Evolutionary conservation across 2,888 invertebrate genomes (phyloP), one percentile per base, ranked within the genome.

Genomic region (Oconnorella tubifera): DNA sequence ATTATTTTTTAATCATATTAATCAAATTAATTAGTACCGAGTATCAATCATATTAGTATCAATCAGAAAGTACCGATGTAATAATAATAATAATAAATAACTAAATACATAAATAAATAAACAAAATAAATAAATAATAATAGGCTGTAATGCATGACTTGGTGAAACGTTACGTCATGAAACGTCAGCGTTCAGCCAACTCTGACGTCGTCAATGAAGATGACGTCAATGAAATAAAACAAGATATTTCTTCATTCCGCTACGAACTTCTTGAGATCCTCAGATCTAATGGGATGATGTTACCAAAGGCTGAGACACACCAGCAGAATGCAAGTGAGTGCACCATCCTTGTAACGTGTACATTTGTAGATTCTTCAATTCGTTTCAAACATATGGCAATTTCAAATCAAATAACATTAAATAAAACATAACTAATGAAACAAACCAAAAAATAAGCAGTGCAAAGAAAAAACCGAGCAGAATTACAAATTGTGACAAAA

Each of bases 161-260:
- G 75, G 96, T 98, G 62, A 88, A 96, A 57, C 89, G 98, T 29
- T 95, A 95, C 85, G 94, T 98, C 73, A 97, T 96, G 62, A 92
- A 94, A 71, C 93, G 96, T 83, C 97, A 97, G 83, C 87, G 95
- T 56, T 92, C 92, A 81, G 91, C 92, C 1, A 93, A 96, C 83
- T 90, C 91, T 76, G 94, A 97, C 82, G 97, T 97, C 60, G 96
- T 98, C 60, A 97, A 95, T 0, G 97, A 97, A 84, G 98, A 98
- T 81, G 98, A 98, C 84, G 93, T 98, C 68, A 98, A 98, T 84
- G 98, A 98, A 86, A 95, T 98, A 80, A 98, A 98, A 83, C 97
- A 98, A 84, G 98, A 98, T 84, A 96, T 98, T 73, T 95, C 94
- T 70, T 94, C 97, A 31, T 97, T 98, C 86, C 89, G 97, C 72